Evolutionary conservation across 2,113 vertebrate species (phyloP), one percentile per base, ranked within the genome.

Genomic region (Muntiacus muntjak): DNA sequence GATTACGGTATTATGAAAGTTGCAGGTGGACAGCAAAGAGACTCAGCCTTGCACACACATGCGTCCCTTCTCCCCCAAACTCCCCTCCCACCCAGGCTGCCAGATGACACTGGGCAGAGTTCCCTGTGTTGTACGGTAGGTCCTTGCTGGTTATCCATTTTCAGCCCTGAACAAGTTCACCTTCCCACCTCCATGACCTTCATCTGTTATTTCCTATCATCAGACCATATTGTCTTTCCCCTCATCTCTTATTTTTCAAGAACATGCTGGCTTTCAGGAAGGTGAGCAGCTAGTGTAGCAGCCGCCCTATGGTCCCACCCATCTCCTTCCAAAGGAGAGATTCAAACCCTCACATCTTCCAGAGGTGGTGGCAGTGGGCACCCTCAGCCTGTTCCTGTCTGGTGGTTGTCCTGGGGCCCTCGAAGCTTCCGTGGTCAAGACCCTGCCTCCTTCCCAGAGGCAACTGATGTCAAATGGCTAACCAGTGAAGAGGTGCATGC

Each of bases 241-340:
- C 5, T 90, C 9, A 7, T 87, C 82, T 55, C 23, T 43, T 54
- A 23, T 36, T n/a, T 36, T 71, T 58, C 5, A 40, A n/a, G 54
- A 71, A 52, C 8, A 33, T 0, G 13, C 30, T 43, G 33, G 26
- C 15, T 36, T 12, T 43, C 1, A 12, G 84, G 30, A 92, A 60
- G 14, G 12, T 57, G 40, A 86, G 33, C 17, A 45, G 25, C 5
- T 89, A 43, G 5, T 23, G 4, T 17, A n/a, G 43, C 28, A 23
- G 36, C n/a, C 1, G 12, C 3, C 2, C 0, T 21, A 30, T 8
- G 30, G 4, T 3, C 21, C 4, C 4, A 1, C 10, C 9, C 5
- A 21, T 5, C 11, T 12, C 13, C 21, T 3, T 87, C 2, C 78
- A n/a, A 83, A 14, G 7, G 3, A 62, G 7, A 2, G 15, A 14